Evolutionary conservation across 2,888 invertebrate genomes (phyloP).

Genomic region (Amphipyra berbera): DNA sequence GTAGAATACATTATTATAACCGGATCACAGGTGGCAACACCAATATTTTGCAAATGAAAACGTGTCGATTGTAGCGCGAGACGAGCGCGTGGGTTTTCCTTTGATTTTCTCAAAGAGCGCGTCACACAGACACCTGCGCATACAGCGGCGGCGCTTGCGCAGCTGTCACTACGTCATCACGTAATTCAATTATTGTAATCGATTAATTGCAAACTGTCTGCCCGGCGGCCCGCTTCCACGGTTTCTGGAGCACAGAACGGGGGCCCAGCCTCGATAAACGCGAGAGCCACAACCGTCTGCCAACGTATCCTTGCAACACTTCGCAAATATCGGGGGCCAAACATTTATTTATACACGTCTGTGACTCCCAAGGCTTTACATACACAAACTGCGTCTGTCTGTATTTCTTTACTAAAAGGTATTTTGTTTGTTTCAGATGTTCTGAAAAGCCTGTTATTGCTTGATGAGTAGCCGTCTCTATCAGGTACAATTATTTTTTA

Average conservation of each 20-base stretch:
- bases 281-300: constrained; percentile 25
- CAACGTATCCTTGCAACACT: constrained; percentile 64
- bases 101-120: constrained; percentile 82
- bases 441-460: constrained; percentile 5
- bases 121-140: constrained; percentile 81
- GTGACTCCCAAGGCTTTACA: constrained; percentile 64
- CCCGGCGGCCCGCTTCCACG: constrained; percentile 68
- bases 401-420: constrained; percentile 43
- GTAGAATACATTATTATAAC: constrained; percentile 62
- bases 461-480: constrained; percentile 27
- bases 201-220: constrained; percentile 83
- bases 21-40: constrained; percentile 75
- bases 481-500: not conserved
- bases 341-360: constrained; percentile 65
- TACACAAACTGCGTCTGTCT: constrained; percentile 50
- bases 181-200: constrained; percentile 84
- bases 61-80: constrained; percentile 68
- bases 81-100: constrained; percentile 79
- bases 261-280: constrained; percentile 59
- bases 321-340: constrained; percentile 58
- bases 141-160: constrained; percentile 79
- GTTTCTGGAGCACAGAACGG: constrained; percentile 71
- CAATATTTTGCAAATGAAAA: constrained; percentile 78
- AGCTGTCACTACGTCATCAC: constrained; percentile 84
- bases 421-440: constrained; percentile 42